phyloP scores from a whole-genome alignment of 2,113 vertebrate genomes.

The Mobula hypostoma region DNA sequence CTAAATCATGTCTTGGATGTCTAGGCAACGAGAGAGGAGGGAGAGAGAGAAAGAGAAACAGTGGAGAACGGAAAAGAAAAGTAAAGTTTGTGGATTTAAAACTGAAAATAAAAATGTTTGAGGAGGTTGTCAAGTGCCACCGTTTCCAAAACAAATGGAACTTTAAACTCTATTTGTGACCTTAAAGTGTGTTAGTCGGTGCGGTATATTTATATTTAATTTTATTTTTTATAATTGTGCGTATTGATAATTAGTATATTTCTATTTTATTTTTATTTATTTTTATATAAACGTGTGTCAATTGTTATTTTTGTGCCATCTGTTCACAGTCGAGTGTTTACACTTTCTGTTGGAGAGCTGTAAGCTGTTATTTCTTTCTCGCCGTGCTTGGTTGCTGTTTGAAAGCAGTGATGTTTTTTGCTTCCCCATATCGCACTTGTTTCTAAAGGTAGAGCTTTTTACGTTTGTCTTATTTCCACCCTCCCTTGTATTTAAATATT shows the following conservation, averaged over 20 bases:
- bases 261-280: conserved; percentile 74
- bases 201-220: conserved; percentile 46
- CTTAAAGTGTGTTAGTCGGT: conserved; percentile 65
- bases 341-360: conserved; percentile 66
- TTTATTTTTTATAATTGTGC: conserved; percentile 61
- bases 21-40: conserved; percentile 46
- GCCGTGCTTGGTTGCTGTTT: conserved; percentile 52
- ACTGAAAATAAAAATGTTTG: conserved; percentile 45
- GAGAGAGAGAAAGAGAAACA: conserved; percentile 19
- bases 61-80: conserved; percentile 18
- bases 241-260: conserved; percentile 78
- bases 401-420: conserved; percentile 62
- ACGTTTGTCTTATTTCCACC: neutral
- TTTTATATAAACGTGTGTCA: conserved; percentile 77
- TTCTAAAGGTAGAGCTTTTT: conserved; percentile 22
- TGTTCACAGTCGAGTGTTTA: conserved; percentile 70
- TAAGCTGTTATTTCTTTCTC: conserved; percentile 51
- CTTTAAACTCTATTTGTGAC: conserved; percentile 73
- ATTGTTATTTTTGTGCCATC: conserved; percentile 69
- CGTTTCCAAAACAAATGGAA: conserved; percentile 57
- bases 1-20: conserved; percentile 80
- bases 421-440: conserved; percentile 28
- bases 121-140: conserved; percentile 73
- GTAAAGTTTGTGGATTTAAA: conserved; percentile 29
- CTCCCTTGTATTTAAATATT: conserved; percentile 11